Evolutionary conservation across 2,113 vertebrate species (phyloP), one percentile per base, ranked within the genome.

Genomic region (Himantopus leucocephalus): DNA sequence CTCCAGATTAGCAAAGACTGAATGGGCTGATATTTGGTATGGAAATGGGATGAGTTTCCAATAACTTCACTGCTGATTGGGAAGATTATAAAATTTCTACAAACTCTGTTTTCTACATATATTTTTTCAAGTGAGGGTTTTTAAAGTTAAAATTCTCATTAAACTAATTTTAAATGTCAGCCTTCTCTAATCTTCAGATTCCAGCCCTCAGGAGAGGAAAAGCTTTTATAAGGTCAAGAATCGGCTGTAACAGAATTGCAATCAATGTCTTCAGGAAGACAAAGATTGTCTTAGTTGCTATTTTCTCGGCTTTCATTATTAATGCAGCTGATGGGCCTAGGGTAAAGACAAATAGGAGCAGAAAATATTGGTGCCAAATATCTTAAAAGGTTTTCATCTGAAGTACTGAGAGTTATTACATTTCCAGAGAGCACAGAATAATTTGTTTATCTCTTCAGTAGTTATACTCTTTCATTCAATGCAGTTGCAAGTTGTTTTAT

Each of bases 241-340:
- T 80, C 37, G 72, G 29, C 67, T 90, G 41, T 47, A 88, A 58
- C 26, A 90, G 47, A 78, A 88, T 47, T 84, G 56, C 75, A 95
- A 88, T 94, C 94, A 80, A 90, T 96, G 77, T 55, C 77, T 62
- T 73, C 80, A 91, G 89, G 77, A 97, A 96, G 71, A 88, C 58
- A 91, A 87, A 92, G 73, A 73, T 47, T 72, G 48, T 34, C 74
- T 95, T 58, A 62, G 66, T 73, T 95, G 70, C 41, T 88, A 12
- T 87, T 96, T 95, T 88, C 67, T 87, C 19, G 67, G 79, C 58
- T 85, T 97, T 85, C 74, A 97, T 97, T 96, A 96, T 97, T 97
- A 93, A 97, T 97, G 89, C 41, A 91, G 71, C 67, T 92, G 84
- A 96, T 94, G 74, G 74, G 67, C n/a, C 37, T 62, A 59, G 84